Conservation (phyloP, 2,888 invertebrate species). For the Drosophila mercatorum region DNA sequence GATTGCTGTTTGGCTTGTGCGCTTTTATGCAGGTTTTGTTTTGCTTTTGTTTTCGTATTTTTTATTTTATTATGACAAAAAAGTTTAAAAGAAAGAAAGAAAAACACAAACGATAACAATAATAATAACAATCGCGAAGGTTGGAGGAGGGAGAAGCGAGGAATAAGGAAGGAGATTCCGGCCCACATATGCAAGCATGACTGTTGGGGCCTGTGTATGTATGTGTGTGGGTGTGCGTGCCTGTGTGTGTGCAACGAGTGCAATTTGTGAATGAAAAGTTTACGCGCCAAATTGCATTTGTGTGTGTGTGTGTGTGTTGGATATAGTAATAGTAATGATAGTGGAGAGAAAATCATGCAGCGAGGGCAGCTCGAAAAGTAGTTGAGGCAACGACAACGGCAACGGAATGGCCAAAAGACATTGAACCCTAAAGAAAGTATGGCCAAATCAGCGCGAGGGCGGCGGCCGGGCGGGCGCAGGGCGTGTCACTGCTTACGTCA, state of each 20-base stretch:
- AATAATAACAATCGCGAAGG: slow-evolving; percentile 17
- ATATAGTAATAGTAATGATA: slow-evolving; percentile 10
- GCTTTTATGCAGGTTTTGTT: slow-evolving; percentile 17
- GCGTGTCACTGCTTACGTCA: slow-evolving; percentile 27
- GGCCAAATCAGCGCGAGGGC: background rate
- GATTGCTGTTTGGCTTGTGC: slow-evolving; percentile 12
- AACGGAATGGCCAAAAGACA: slow-evolving; percentile 20
- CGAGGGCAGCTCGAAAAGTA: slow-evolving; percentile 24
- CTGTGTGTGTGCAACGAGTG: slow-evolving; percentile 5
- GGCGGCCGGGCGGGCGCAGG: background rate
- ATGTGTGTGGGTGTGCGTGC: slow-evolving; percentile 1
- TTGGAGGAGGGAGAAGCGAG: background rate
- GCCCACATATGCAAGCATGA: background rate
- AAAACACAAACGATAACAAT: slow-evolving; percentile 8
- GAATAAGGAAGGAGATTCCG: slow-evolving; percentile 4
- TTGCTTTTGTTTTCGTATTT: slow-evolving; percentile 18
- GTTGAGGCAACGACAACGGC: too few species aligned
- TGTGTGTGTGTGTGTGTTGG: slow-evolving; percentile 5
- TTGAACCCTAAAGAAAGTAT: slow-evolving; percentile 45
- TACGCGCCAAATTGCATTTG: slow-evolving; percentile 53
- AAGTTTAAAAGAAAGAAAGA: background rate
- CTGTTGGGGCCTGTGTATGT: background rate
- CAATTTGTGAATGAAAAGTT: slow-evolving; percentile 57
- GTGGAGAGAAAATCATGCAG: background rate
- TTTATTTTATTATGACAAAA: slow-evolving; percentile 10